These are phyloP conservation scores for Dynastes tityus DNA, from an alignment of 2,888 invertebrate genomes.

Conservation along the genomic window DNA sequence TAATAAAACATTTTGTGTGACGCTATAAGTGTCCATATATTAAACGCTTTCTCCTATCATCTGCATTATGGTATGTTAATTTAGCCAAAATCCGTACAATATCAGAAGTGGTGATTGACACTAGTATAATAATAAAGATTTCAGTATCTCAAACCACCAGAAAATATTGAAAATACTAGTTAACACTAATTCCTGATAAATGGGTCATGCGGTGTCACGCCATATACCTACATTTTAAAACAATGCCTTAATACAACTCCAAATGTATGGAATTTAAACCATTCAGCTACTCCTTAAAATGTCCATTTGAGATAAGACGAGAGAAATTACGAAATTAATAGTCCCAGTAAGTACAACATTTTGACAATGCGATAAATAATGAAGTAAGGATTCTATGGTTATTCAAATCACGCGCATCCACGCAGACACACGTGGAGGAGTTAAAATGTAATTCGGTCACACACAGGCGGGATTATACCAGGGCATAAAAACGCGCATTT, in stretches of 20 bases:
- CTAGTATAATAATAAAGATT: no score
- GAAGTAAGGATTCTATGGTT: background rate
- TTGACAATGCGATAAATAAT: conserved; percentile 2
- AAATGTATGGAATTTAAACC: background rate
- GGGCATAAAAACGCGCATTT: conserved; percentile 22
- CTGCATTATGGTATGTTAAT: no score
- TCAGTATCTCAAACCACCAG: no score
- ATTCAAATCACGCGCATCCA: conserved; percentile 14
- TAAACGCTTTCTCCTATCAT: no score
- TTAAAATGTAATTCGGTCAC: conserved; percentile 34
- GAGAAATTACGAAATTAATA: conserved; percentile 1
- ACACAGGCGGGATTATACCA: conserved; percentile 12
- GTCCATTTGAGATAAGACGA: background rate
- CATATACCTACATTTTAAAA: no score
- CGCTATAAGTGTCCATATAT: no score
- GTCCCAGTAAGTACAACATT: background rate
- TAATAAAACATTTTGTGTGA: no score
- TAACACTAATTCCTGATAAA: no score
- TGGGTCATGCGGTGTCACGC: no score
- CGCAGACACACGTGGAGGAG: conserved; percentile 20
- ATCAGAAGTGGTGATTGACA: no score
- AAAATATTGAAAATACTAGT: no score
- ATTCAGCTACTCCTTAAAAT: background rate
- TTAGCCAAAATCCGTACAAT: no score
- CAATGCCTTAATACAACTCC: background rate